Conservation (phyloP, 2,797 vertebrate genomes). For the Onychomys arenicola region DNA sequence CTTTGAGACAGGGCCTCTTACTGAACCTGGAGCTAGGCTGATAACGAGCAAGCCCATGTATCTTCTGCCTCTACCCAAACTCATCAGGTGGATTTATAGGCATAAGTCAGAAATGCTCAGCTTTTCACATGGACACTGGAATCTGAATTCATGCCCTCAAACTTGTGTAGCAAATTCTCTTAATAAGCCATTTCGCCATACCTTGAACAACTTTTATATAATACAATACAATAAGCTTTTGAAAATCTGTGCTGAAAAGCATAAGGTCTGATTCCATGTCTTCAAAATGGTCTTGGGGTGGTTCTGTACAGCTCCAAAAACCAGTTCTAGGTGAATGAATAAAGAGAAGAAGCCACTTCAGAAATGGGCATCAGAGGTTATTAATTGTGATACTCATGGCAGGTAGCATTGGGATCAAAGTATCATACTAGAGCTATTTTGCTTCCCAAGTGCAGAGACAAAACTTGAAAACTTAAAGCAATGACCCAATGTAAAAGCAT, state of each 20-base stretch:
- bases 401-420: neutral
- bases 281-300: neutral
- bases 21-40: neutral
- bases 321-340: neutral
- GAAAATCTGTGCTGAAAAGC: neutral
- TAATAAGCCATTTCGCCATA: neutral
- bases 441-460: neutral
- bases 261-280: neutral
- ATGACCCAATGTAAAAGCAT: neutral
- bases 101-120: neutral
- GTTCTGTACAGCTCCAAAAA: neutral
- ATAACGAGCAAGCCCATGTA: neutral
- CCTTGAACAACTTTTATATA: neutral
- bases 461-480: conserved; percentile 14
- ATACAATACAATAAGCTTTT: neutral
- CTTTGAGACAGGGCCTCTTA: neutral
- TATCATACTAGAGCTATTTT: neutral
- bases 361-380: neutral
- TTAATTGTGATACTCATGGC: neutral
- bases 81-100: neutral
- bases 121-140: neutral
- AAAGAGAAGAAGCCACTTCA: neutral
- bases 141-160: neutral
- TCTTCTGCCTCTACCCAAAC: accelerated
- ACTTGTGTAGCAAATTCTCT: neutral